Evolutionary conservation across 2,113 vertebrate species (phyloP).

Genomic region (Naja naja): DNA sequence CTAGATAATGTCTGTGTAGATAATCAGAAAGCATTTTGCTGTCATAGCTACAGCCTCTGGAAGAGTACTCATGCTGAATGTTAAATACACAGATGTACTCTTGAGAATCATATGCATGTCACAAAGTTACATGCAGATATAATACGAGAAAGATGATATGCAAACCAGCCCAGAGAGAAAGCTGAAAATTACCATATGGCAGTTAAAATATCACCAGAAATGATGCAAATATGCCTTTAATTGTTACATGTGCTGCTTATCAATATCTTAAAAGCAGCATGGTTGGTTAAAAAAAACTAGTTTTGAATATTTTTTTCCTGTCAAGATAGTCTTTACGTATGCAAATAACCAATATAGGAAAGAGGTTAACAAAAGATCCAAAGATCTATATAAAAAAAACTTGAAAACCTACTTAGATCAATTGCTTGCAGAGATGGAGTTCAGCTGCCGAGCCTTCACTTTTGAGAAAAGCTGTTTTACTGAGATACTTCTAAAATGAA

Average conservation of each 20-base stretch:
- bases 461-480: neutral
- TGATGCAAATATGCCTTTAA: neutral
- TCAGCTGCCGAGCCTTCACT: neutral
- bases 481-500: neutral
- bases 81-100: conserved; percentile 35
- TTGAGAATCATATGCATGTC: conserved; percentile 24
- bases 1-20: conserved; percentile 7
- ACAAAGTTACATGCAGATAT: conserved; percentile 26
- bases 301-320: neutral
- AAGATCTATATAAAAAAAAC: neutral
- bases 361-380: neutral
- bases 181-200: neutral
- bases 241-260: neutral
- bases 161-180: conserved; percentile 3
- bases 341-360: neutral
- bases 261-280: neutral
- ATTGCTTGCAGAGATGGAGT: neutral
- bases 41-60: conserved; percentile 31
- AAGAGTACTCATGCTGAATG: conserved; percentile 25
- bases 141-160: conserved; percentile 18
- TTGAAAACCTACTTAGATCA: neutral
- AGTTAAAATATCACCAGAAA: neutral
- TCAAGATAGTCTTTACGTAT: neutral
- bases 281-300: neutral
- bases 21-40: conserved; percentile 34